Evolutionary conservation across 2,888 invertebrate genomes (phyloP).

Genomic region (Drosophila infuscata): DNA sequence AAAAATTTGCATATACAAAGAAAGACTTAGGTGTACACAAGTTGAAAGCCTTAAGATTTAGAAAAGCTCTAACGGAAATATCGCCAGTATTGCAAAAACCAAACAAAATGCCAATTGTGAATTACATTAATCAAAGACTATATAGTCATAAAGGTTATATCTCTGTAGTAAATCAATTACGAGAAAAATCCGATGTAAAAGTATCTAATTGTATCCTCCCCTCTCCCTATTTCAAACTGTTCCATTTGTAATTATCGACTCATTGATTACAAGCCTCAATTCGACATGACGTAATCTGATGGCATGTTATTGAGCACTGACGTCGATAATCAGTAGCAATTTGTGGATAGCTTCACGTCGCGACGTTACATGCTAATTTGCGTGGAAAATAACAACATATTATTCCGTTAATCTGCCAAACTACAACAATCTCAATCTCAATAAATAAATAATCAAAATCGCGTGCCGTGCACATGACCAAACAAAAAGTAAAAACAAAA

Average conservation of each 20-base stretch:
- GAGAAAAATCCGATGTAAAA: slow-evolving; percentile 8
- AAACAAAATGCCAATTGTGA: not conserved
- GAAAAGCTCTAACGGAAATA: not conserved
- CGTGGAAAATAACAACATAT: slow-evolving; percentile 26
- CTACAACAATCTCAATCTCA: slow-evolving; percentile 22
- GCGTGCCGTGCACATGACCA: slow-evolving; percentile 64
- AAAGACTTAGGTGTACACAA: not conserved
- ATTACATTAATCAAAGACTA: not conserved
- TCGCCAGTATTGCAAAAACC: not conserved
- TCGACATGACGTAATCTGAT: slow-evolving; percentile 30
- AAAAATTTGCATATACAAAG: not conserved
- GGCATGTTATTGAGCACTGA: slow-evolving; percentile 28
- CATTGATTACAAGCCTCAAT: slow-evolving; percentile 12
- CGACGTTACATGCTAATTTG: slow-evolving; percentile 22
- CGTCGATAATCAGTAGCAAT: slow-evolving; percentile 33
- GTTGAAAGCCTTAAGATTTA: not conserved
- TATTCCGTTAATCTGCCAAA: slow-evolving; percentile 22
- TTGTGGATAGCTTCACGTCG: slow-evolving; percentile 31
- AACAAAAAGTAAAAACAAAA: slow-evolving; percentile 25
- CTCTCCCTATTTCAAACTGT: not conserved
- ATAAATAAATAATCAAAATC: slow-evolving; percentile 31
- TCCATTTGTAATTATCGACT: slow-evolving; percentile 10
- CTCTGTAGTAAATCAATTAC: not conserved
- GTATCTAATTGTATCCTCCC: slow-evolving; percentile 3
- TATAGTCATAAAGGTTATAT: not conserved